Base-by-base conservation (phyloP, 2,888 invertebrate genomes). In the Helleia helle region DNA sequence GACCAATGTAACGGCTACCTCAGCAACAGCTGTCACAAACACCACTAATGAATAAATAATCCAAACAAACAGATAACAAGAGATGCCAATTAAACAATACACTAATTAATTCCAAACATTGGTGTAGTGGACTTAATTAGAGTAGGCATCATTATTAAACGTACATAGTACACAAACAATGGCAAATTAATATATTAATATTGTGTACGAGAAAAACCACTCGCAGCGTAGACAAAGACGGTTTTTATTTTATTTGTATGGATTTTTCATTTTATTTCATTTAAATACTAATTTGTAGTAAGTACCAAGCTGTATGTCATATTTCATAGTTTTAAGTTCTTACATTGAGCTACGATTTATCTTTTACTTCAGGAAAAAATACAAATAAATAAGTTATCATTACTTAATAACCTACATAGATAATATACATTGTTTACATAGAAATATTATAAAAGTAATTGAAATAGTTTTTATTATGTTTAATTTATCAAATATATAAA, bases 71-170 rank as follows among this genome's bases (percentile, higher is more conserved):
- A 83, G 79, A 83, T 83, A 83, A 84, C 83, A 83, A 81, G 81
- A 84, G 81, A 84, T 80, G 80, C 81, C 83, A 83, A 83, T 84
- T 84, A 83, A 83, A 84, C 83, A 83, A 84, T 84, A 80, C 80
- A 76, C 79, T 84, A 84, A 84, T 84, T 83, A 84, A 83, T 84
- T 80, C 80, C 83, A 84, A 84, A 84, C 83, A 83, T 77, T 76
- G 80, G 70, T 80, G 77, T 80, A 81, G 74, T 84, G 83, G 80
- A 81, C 80, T 80, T 83, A 83, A 84, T 81, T 83, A 81, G 79
- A 74, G 72, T 64, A 65, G 57, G 56, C 54, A 56, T 56, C 57
- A 58, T 58, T 58, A 58, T 58, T 58, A 56, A 57, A 56, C 56
- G 54, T 18, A 18, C 22, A 17, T 17, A 17, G 18, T 9, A 9